Evolutionary conservation across 2,113 vertebrate genomes (phyloP), one percentile per base, ranked within the genome.

Genomic region (Thunnus maccoyii): DNA sequence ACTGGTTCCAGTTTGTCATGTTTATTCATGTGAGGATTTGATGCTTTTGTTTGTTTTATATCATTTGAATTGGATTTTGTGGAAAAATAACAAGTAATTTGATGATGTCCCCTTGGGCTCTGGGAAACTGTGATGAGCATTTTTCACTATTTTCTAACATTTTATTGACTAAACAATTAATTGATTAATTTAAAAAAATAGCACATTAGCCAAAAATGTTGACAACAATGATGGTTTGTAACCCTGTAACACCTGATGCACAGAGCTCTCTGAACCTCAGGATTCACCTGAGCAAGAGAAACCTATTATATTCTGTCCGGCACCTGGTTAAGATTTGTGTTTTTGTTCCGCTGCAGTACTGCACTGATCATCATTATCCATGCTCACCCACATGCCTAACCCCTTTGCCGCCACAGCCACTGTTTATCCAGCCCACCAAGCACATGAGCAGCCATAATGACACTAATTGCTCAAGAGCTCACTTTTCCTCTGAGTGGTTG

Each of bases 401-500:
- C 77, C 74, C 70, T 87, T 78, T 79, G 75, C 75, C 46, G 32
- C 84, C 81, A 73, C 69, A 82, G 74, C 58, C 85, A 86, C 75
- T 83, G 81, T 88, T 91, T 86, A 75, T 84, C 84, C 81, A 91
- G 73, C 54, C 82, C 79, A 66, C 78, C 83, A 81, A 89, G 85
- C 91, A 89, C 87, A 86, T 66, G 86, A 91, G 86, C 83, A 83
- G 80, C 84, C 76, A 85, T 90, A 80, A 90, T 90, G 83, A 90
- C 90, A 88, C 84, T 92, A 89, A 92, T 88, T 91, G 88, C 87
- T 67, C 65, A 60, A 86, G 84, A 85, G 88, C 86, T 91, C 85
- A 74, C 80, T 92, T 83, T 91, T 85, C 82, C 84, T 86, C 88
- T 76, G 82, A 87, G 74, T 86, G 84, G 80, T 82, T 86, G 51